Conservation (phyloP, 2,888 invertebrate species). For the Drosophila acutilabella region DNA sequence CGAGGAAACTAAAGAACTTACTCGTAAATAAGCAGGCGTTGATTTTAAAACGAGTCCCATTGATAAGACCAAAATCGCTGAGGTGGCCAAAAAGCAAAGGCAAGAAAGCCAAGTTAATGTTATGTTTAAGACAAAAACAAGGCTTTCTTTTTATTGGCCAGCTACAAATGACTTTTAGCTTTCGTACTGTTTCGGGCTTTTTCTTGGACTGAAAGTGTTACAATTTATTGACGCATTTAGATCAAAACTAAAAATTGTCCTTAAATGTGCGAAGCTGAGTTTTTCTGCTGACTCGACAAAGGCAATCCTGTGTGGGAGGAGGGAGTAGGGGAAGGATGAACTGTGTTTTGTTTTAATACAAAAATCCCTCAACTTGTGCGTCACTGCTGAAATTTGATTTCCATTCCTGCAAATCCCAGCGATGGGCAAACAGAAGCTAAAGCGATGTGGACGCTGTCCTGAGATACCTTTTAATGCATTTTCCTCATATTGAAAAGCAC, state of each 20-base stretch:
- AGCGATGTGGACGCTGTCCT: slow-evolving; percentile 23
- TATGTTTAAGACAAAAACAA: slow-evolving; percentile 25
- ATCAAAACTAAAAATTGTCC: slow-evolving; percentile 77
- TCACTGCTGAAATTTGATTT: slow-evolving; percentile 3
- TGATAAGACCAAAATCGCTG: slow-evolving; percentile 72
- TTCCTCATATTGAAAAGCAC: slow-evolving; percentile 78
- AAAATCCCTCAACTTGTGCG: slow-evolving; percentile 66
- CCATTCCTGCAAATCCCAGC: slow-evolving; percentile 35
- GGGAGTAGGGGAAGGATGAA: neutral
- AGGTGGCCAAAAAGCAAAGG: slow-evolving; percentile 61
- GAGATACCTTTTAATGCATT: slow-evolving; percentile 77
- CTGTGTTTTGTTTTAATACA: slow-evolving; percentile 62
- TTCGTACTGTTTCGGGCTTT: neutral
- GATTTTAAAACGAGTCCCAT: slow-evolving; percentile 73
- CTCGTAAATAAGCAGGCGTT: slow-evolving; percentile 75
- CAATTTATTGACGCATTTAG: slow-evolving; percentile 80
- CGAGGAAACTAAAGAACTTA: neutral
- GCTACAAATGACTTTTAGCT: slow-evolving; percentile 65
- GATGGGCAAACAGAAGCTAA: slow-evolving; percentile 22
- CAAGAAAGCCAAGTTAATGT: slow-evolving; percentile 11
- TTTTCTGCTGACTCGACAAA: slow-evolving; percentile 62
- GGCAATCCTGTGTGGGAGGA: slow-evolving; percentile 33
- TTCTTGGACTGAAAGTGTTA: slow-evolving; percentile 67
- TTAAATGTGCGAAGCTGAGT: slow-evolving; percentile 42
- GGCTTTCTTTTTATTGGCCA: slow-evolving; percentile 54